Conservation (phyloP, 2,797 vertebrate species). For the Chloroceryle amazona region DNA sequence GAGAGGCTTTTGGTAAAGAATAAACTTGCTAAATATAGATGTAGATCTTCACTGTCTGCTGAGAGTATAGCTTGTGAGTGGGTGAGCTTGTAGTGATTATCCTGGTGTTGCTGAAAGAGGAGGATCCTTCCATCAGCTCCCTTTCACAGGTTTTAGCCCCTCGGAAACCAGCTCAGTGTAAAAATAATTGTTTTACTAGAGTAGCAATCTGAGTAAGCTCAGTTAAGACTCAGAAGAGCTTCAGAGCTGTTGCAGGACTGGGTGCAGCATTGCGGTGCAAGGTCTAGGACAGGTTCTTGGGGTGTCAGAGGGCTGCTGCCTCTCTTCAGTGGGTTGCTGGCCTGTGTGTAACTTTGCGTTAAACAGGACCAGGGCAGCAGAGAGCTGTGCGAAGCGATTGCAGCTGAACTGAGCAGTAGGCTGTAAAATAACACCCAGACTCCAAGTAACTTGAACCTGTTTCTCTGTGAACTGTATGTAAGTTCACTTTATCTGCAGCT, state of each 20-base stretch:
- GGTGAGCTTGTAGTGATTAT: background rate
- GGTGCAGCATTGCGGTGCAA: rapidly evolving
- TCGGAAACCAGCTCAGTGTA: background rate
- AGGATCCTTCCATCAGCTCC: background rate
- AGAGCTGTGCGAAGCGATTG: background rate
- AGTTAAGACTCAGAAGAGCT: background rate
- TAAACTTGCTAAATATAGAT: background rate
- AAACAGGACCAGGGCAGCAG: background rate
- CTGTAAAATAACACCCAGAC: background rate
- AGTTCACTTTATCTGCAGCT: background rate
- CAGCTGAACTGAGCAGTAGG: background rate
- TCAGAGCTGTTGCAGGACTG: background rate
- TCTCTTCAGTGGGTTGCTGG: background rate
- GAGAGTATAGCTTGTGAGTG: background rate
- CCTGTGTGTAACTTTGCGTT: background rate
- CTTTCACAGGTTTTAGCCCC: background rate
- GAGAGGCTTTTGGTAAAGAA: background rate
- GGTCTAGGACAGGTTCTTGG: background rate
- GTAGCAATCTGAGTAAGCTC: background rate
- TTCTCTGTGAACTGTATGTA: background rate
- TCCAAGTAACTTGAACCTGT: background rate
- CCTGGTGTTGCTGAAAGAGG: background rate
- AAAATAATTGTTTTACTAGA: background rate
- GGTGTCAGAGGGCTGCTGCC: background rate
- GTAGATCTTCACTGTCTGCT: background rate